These are phyloP conservation scores for Spea hammondii DNA, from an alignment of 2,797 vertebrate genomes.

Conservation along the genomic window DNA sequence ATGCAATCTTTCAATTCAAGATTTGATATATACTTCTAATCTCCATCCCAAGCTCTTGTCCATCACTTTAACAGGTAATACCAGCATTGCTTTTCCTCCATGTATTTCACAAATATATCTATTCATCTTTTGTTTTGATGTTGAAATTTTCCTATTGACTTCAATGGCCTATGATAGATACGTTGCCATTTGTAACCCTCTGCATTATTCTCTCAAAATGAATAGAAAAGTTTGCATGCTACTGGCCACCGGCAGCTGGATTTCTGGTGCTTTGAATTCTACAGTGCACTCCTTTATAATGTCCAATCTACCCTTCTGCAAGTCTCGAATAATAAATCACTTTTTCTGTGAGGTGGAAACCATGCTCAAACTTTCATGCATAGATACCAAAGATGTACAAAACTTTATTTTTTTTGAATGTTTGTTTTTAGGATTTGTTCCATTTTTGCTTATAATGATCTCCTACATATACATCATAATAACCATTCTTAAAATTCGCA, in stretches of 20 bases:
- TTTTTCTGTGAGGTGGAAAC: conserved; percentile 15
- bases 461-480: conserved; percentile 16
- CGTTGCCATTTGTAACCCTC: neutral
- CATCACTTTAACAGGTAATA: neutral
- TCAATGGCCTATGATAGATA: conserved; percentile 20
- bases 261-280: neutral
- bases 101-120: conserved; percentile 3
- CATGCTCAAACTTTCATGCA: neutral
- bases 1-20: conserved; percentile 10
- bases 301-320: conserved; percentile 1
- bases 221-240: neutral
- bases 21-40: conserved; percentile 13
- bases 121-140: neutral
- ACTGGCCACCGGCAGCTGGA: neutral
- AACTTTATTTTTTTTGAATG: neutral
- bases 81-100: conserved; percentile 6
- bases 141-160: conserved; percentile 6
- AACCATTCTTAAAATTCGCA: conserved; percentile 11
- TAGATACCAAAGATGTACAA: neutral
- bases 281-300: neutral
- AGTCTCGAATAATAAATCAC: conserved; percentile 5
- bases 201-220: conserved; percentile 8
- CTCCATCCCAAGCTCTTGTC: neutral
- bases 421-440: conserved; percentile 4
- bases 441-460: conserved; percentile 2